phyloP scores from a whole-genome alignment of 2,888 invertebrate genomes.

The Lomographa bimaculata region DNA sequence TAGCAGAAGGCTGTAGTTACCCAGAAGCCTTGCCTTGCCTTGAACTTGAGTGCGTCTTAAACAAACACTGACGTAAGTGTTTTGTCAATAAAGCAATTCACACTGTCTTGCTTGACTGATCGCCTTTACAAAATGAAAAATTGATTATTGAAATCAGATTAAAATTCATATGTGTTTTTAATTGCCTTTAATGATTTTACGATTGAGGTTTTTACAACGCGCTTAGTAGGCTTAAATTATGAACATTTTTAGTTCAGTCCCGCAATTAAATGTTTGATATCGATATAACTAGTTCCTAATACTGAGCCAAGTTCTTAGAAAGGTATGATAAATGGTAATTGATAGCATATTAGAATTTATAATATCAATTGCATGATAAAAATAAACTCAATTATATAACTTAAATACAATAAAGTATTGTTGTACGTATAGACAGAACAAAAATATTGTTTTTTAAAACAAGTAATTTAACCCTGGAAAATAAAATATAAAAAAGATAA shows the following conservation, averaged over 20 bases:
- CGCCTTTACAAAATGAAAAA: constrained; percentile 50
- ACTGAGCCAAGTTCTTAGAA: constrained; percentile 8
- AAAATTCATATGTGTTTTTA: constrained; percentile 20
- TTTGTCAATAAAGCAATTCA: constrained; percentile 69
- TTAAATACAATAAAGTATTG: no score
- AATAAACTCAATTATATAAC: no score
- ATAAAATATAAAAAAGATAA: constrained; percentile 9
- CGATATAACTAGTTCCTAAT: constrained; percentile 5
- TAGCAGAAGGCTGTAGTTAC: constrained; percentile 24
- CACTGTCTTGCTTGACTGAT: constrained; percentile 50
- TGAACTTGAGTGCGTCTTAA: constrained; percentile 68
- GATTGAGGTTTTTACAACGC: constrained; percentile 10
- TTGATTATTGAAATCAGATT: constrained; percentile 32
- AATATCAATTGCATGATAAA: no score
- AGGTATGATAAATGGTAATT: neutral
- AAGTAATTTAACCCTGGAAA: constrained; percentile 10
- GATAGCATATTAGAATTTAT: neutral
- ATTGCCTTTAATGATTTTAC: constrained; percentile 11
- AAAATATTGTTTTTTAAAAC: no score
- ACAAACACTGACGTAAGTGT: constrained; percentile 68
- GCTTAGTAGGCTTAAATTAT: constrained; percentile 1
- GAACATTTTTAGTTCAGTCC: no score
- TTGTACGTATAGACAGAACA: no score
- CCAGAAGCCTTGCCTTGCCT: constrained; percentile 50
- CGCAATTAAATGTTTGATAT: constrained; percentile 5